A percentile compares a stretch with the other conserved stretches of the same genome.
These are phyloP conservation scores for Mimachlamys varia DNA, from an alignment of 2,888 invertebrate genomes.

Conservation along the genomic window DNA sequence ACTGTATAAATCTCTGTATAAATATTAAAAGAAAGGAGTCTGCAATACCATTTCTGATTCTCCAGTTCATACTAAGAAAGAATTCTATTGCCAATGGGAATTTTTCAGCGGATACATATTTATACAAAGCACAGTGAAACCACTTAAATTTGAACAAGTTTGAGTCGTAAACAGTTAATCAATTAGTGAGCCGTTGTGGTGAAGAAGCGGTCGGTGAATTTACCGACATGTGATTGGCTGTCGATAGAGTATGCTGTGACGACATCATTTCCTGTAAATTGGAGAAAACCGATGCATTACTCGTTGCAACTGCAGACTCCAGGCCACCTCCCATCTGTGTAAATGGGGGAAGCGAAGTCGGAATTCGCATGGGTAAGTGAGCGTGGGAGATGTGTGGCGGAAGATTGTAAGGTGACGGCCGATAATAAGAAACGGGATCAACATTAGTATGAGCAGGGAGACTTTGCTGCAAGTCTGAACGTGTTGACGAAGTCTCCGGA, in stretches of 20 bases:
- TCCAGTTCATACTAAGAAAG: neutral
- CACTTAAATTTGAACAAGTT: neutral
- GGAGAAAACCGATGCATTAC: slow-evolving; percentile 3
- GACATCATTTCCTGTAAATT: slow-evolving; percentile 25
- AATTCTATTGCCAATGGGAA: neutral
- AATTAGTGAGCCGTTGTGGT: slow-evolving; percentile 4
- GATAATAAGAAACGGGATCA: neutral
- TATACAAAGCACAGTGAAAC: neutral
- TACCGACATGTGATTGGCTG: slow-evolving; percentile 23
- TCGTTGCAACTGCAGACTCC: neutral
- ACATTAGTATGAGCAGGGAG: slow-evolving; percentile 21
- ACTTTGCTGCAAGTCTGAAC: slow-evolving; percentile 27
- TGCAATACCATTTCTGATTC: neutral
- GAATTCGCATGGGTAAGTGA: neutral
- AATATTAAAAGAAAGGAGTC: neutral
- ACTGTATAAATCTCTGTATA: neutral
- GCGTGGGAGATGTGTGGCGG: neutral
- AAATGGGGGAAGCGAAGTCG: neutral
- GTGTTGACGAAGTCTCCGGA: slow-evolving; percentile 14
- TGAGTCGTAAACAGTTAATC: neutral
- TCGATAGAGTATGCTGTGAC: neutral
- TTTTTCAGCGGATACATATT: neutral
- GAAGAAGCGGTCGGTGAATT: slow-evolving; percentile 25
- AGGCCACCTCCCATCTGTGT: slow-evolving; percentile 17
- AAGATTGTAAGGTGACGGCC: neutral